phyloP scores from a whole-genome alignment of 1,140 invertebrate species.

The Temnothorax curvispinosus region DNA sequence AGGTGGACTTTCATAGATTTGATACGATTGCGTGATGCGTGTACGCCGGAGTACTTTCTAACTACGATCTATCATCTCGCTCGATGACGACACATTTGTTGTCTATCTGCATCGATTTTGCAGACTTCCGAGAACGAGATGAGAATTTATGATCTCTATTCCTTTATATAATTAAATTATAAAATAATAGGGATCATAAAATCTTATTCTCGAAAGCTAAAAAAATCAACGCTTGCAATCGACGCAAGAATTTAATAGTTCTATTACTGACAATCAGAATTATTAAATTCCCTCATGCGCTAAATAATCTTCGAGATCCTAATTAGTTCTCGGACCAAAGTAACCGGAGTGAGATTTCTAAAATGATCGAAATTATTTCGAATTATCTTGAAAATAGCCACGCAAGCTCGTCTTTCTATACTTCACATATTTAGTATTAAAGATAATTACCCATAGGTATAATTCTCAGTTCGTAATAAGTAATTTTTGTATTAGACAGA shows the following conservation, averaged over 20 bases:
- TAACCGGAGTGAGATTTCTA: background rate
- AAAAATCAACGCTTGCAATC: background rate
- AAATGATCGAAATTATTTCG: slow-evolving; percentile 17
- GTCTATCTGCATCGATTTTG: slow-evolving; percentile 39
- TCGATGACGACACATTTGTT: slow-evolving; percentile 54
- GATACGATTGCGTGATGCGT: slow-evolving; percentile 73
- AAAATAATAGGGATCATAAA: background rate
- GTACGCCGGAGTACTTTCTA: slow-evolving; percentile 69
- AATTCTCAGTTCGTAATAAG: background rate
- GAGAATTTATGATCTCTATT: background rate
- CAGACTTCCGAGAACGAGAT: slow-evolving; percentile 3
- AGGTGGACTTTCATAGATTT: slow-evolving; percentile 75
- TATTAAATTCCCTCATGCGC: too few species aligned
- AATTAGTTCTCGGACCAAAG: background rate
- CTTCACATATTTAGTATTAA: background rate
- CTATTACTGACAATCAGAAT: background rate
- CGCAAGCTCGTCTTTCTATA: background rate
- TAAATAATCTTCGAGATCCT: background rate
- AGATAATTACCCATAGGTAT: background rate
- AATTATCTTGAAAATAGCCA: background rate
- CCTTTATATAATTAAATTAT: background rate
- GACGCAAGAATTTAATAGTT: background rate
- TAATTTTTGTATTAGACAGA: background rate
- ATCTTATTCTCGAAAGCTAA: background rate
- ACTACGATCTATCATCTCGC: slow-evolving; percentile 71